Conservation (phyloP, 2,113 vertebrate species). For the Tragelaphus buxtoni region DNA sequence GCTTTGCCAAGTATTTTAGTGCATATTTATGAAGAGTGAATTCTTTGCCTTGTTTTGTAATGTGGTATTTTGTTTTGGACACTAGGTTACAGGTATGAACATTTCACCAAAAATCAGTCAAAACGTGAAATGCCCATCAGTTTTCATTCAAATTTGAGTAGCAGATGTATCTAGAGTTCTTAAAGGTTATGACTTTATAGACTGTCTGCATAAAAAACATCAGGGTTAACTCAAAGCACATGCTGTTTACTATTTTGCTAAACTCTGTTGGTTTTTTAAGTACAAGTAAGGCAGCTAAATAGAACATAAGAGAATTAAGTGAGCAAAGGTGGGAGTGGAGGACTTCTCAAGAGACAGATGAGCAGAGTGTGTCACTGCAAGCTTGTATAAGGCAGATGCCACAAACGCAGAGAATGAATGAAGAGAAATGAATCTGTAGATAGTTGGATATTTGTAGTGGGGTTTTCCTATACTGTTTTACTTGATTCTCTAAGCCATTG, state of each 20-base stretch:
- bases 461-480: not conserved
- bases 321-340: not conserved
- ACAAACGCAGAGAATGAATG: rapidly evolving
- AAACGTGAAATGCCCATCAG: not conserved
- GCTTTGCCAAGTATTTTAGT: not conserved
- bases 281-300: not conserved
- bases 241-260: not conserved
- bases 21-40: not conserved
- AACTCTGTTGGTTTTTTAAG: not conserved
- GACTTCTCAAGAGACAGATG: not conserved
- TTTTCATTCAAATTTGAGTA: not conserved
- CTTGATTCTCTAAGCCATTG: not conserved
- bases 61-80: not conserved
- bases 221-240: not conserved
- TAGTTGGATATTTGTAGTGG: rapidly evolving
- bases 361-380: rapidly evolving
- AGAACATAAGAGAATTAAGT: not conserved
- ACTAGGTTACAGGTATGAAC: not conserved
- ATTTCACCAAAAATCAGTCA: not conserved
- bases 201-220: not conserved
- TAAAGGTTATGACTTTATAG: not conserved
- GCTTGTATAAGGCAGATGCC: no score
- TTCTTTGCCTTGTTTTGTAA: not conserved
- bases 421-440: not conserved
- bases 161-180: not conserved